Evolutionary conservation across 2,888 invertebrate species (phyloP).

Genomic region (Ochropleura leucogaster): DNA sequence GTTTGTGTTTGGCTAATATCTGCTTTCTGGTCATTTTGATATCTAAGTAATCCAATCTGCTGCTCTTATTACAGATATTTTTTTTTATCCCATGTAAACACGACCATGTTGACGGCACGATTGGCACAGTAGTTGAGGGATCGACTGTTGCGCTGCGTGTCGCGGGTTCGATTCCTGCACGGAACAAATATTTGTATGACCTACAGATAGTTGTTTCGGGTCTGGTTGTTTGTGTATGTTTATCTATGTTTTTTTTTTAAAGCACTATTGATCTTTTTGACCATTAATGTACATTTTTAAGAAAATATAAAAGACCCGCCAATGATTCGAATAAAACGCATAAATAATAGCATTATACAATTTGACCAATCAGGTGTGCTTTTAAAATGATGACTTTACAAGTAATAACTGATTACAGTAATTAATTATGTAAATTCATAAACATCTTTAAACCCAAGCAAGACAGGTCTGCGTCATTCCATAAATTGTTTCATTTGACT

Average conservation of each 20-base stretch:
- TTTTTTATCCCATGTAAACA: not conserved
- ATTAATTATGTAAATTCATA: not conserved
- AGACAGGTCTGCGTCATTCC: not conserved
- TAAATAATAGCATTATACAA: not conserved
- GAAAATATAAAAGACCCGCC: not conserved
- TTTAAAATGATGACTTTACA: not conserved
- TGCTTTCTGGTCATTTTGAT: not conserved
- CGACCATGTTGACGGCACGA: no score
- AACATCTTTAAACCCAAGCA: slow-evolving; percentile 5
- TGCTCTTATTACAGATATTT: not conserved
- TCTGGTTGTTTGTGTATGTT: no score
- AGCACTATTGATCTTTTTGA: no score
- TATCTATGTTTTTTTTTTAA: no score
- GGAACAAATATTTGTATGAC: no score
- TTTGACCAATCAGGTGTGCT: not conserved
- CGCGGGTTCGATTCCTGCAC: no score
- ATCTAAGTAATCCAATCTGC: not conserved
- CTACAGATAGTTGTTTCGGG: no score
- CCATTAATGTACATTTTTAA: no score
- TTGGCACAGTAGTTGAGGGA: no score
- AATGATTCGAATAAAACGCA: not conserved
- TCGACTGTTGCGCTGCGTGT: no score
- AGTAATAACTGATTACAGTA: not conserved
- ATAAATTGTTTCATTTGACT: slow-evolving; percentile 29
- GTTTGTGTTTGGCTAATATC: not conserved